These are phyloP conservation scores for Hippasteria phrygiana DNA, from an alignment of 53 echinoderm and acorn worm genomes.

Conservation along the genomic window DNA sequence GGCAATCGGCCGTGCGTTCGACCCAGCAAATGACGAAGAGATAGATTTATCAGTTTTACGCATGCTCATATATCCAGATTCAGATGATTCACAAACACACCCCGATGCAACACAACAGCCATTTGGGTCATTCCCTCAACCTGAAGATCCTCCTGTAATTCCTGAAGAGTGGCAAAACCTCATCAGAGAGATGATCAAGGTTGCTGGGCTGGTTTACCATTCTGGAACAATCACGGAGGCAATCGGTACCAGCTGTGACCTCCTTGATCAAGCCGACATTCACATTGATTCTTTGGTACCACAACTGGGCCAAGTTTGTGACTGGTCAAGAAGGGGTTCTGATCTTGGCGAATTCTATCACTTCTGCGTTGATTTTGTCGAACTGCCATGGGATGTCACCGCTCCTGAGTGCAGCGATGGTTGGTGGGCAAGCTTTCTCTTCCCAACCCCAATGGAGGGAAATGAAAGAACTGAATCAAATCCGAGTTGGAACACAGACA, in stretches of 20 bases:
- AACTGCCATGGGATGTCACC: not conserved
- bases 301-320: not conserved
- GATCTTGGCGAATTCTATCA: slow-evolving; percentile 19
- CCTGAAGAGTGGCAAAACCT: slow-evolving; percentile 13
- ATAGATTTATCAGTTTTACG: not conserved
- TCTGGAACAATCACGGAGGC: slow-evolving; percentile 25
- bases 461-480: not conserved
- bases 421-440: slow-evolving; percentile 33
- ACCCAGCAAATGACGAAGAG: not conserved
- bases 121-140: not conserved
- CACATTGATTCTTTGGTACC: slow-evolving; percentile 6
- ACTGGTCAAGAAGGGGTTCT: slow-evolving; percentile 17
- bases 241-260: slow-evolving; percentile 19
- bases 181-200: slow-evolving; percentile 25
- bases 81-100: not conserved
- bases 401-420: slow-evolving; percentile 22
- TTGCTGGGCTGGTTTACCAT: slow-evolving; percentile 28
- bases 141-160: not conserved
- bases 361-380: not conserved
- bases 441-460: not conserved
- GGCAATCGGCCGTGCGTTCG: slow-evolving; percentile 13
- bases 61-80: not conserved
- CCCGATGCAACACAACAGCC: not conserved
- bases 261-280: slow-evolving; percentile 30
- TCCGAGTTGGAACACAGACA: not conserved